These are phyloP conservation scores for Bufo bufo DNA, from an alignment of 2,113 vertebrate genomes.

Conservation along the genomic window DNA sequence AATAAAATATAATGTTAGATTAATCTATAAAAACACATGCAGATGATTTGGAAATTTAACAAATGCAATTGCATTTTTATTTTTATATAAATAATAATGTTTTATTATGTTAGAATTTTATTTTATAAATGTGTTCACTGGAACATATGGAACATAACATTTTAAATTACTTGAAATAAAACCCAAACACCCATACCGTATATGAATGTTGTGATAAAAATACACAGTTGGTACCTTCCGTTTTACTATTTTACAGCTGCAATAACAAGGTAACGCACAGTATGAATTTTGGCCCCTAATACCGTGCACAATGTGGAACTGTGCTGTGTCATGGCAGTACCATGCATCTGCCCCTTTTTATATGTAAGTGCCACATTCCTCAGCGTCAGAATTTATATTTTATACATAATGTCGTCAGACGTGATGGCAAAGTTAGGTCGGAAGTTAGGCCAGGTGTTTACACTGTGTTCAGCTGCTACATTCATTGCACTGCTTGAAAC, in stretches of 20 bases:
- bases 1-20: not conserved
- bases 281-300: not conserved
- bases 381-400: not conserved
- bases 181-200: not conserved
- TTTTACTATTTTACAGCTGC: not conserved
- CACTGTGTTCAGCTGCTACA: too few species aligned
- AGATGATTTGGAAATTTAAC: not conserved
- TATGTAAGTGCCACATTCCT: not conserved
- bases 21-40: not conserved
- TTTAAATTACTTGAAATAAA: not conserved
- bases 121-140: not conserved
- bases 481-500: too few species aligned
- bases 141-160: not conserved
- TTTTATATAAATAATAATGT: not conserved
- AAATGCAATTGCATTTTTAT: not conserved
- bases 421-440: too few species aligned
- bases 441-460: too few species aligned
- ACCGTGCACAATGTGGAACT: not conserved
- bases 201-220: not conserved
- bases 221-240: not conserved
- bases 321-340: not conserved
- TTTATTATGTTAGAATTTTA: not conserved
- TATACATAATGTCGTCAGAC: too few species aligned
- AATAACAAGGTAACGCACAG: not conserved
- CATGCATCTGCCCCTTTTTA: not conserved